Percentiles rank a stretch among this genome's conserved stretches.
These are phyloP conservation scores for Catonia carolina DNA, from an alignment of 2,888 invertebrate genomes.

Conservation along the genomic window DNA sequence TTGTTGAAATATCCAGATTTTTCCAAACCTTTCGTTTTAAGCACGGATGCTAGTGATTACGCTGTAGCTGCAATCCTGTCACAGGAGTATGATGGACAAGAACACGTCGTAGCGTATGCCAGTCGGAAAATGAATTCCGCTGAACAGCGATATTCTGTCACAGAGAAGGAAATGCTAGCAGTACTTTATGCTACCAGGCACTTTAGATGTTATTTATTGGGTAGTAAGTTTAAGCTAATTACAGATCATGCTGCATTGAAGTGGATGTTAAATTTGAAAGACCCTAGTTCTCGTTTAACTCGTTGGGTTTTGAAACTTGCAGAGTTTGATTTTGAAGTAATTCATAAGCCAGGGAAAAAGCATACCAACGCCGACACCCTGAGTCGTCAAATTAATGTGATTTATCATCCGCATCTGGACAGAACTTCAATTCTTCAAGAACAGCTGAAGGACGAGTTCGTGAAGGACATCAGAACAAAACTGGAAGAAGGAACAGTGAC, in stretches of 20 bases:
- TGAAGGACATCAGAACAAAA: background rate
- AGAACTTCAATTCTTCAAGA: background rate
- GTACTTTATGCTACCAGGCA: slow-evolving; percentile 24
- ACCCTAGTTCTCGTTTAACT: slow-evolving; percentile 23
- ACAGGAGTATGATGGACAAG: slow-evolving; percentile 17
- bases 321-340: slow-evolving; percentile 23
- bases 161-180: slow-evolving; percentile 28
- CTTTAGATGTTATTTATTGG: too few relatives aligned
- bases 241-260: slow-evolving; percentile 27
- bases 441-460: background rate
- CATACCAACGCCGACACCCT: slow-evolving; percentile 27
- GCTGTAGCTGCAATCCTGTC: slow-evolving; percentile 27
- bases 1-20: slow-evolving; percentile 35
- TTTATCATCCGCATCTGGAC: too few relatives aligned
- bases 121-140: slow-evolving; percentile 21
- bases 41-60: slow-evolving; percentile 27
- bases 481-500: background rate
- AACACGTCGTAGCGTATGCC: slow-evolving; percentile 30
- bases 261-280: slow-evolving; percentile 25
- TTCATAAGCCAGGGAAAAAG: slow-evolving; percentile 23
- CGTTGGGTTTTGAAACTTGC: slow-evolving; percentile 24
- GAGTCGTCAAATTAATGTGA: slow-evolving; percentile 6
- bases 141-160: slow-evolving; percentile 21
- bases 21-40: slow-evolving; percentile 23
- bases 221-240: slow-evolving; percentile 23